phyloP scores from a whole-genome alignment of 2,888 invertebrate genomes.

The Acleris laterana region DNA sequence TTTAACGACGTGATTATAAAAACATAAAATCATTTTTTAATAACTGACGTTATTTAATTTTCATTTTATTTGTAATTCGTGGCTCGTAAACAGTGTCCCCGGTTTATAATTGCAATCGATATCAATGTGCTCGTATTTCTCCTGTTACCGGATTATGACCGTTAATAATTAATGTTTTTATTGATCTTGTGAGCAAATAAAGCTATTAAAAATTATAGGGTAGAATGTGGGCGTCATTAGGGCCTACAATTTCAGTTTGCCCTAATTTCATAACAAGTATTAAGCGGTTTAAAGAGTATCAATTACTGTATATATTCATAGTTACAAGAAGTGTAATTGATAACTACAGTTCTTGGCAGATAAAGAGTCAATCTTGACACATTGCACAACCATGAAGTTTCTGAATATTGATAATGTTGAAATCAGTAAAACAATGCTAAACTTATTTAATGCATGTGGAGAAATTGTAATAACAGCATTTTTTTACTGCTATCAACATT shows the following conservation, averaged over 20 bases:
- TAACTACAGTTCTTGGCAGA: too few relatives aligned
- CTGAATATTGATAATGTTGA: too few relatives aligned
- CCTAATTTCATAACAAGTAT: neutral
- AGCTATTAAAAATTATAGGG: neutral
- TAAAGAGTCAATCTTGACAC: too few relatives aligned
- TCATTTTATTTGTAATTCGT: neutral
- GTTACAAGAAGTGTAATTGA: neutral
- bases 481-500: too few relatives aligned
- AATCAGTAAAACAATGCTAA: too few relatives aligned
- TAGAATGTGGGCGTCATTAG: neutral
- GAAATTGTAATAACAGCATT: too few relatives aligned
- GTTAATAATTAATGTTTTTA: slow-evolving; percentile 3
- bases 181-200: slow-evolving; percentile 1
- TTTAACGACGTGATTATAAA: slow-evolving; percentile 19
- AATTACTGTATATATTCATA: neutral
- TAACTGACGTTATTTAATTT: slow-evolving; percentile 15
- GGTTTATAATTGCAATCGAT: slow-evolving; percentile 6
- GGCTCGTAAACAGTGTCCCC: slow-evolving; percentile 4
- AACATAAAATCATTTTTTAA: slow-evolving; percentile 3
- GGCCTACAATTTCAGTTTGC: neutral
- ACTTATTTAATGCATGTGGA: too few relatives aligned
- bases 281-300: neutral
- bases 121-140: neutral
- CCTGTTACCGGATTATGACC: neutral
- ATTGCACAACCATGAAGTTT: too few relatives aligned